phyloP scores from a whole-genome alignment of 2,797 vertebrate species.

The Argya squamiceps region DNA sequence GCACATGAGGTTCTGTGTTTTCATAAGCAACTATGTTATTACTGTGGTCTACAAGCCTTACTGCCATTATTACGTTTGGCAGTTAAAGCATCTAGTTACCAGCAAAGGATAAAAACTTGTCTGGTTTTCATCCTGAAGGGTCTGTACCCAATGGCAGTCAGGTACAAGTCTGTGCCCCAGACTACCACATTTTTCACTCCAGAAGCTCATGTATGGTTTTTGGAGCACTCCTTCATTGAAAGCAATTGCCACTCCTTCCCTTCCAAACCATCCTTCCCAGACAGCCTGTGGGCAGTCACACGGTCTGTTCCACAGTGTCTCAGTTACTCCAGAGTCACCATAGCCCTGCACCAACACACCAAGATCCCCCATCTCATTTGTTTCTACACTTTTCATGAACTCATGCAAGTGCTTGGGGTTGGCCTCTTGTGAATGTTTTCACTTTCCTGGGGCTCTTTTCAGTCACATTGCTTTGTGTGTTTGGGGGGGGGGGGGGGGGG shows the following conservation, averaged over 20 bases:
- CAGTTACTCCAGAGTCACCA: background rate
- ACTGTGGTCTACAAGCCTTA: background rate
- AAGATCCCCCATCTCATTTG: rapidly evolving
- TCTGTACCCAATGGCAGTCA: background rate
- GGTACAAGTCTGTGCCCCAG: background rate
- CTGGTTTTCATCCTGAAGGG: background rate
- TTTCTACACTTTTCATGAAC: background rate
- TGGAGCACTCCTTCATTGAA: background rate
- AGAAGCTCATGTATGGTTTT: background rate
- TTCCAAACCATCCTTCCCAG: background rate
- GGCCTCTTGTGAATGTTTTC: background rate
- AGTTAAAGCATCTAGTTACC: background rate
- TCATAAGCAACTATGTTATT: background rate
- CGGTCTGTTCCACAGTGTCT: rapidly evolving
- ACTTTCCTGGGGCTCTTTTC: background rate
- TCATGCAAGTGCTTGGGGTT: rapidly evolving
- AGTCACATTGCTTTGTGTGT: background rate
- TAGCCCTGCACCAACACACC: background rate
- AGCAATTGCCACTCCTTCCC: background rate
- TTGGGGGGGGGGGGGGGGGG: too few relatives aligned
- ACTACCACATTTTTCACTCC: background rate
- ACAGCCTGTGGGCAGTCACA: background rate
- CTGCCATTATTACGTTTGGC: background rate
- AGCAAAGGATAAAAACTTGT: background rate
- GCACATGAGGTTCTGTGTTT: background rate